A percentile compares a stretch with the other conserved stretches of the same genome.
Evolutionary conservation across 2,888 invertebrate species (phyloP).

Genomic region (Diloba caeruleocephala): DNA sequence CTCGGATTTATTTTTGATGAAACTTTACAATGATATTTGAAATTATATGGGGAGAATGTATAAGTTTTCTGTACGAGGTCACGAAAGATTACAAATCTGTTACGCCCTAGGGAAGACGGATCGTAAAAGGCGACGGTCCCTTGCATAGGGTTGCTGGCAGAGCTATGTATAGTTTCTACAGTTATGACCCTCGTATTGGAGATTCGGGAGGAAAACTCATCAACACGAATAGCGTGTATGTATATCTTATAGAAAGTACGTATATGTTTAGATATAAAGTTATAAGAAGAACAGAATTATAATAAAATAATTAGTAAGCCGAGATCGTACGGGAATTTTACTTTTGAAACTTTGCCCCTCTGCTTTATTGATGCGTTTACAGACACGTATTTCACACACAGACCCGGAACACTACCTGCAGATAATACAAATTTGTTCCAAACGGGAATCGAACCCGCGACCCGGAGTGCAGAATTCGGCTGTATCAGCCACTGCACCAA

Average conservation of each 20-base stretch:
- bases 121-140: slow-evolving; percentile 50
- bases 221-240: slow-evolving; percentile 31
- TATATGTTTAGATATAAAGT: too few relatives aligned
- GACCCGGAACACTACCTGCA: too few relatives aligned
- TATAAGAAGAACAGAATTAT: too few relatives aligned
- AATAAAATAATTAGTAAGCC: too few relatives aligned
- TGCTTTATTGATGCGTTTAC: too few relatives aligned
- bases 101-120: slow-evolving; percentile 42
- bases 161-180: slow-evolving; percentile 26
- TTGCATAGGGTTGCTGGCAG: slow-evolving; percentile 33
- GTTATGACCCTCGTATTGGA: slow-evolving; percentile 30
- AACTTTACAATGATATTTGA: slow-evolving; percentile 46
- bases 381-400: too few relatives aligned
- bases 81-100: slow-evolving; percentile 41
- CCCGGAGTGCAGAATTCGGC: too few relatives aligned
- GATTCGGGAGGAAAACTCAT: slow-evolving; percentile 40
- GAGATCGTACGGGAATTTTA: too few relatives aligned
- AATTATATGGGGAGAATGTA: slow-evolving; percentile 27
- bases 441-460: too few relatives aligned
- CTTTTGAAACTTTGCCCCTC: too few relatives aligned
- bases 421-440: too few relatives aligned
- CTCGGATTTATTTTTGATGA: slow-evolving; percentile 35
- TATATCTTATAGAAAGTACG: slow-evolving; percentile 12
- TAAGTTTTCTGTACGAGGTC: slow-evolving; percentile 34
- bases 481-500: too few relatives aligned